Percentiles rank a stretch among this genome's conserved stretches.
Evolutionary conservation across 2,888 invertebrate species (phyloP).

Genomic region (Harpalus rubripes): DNA sequence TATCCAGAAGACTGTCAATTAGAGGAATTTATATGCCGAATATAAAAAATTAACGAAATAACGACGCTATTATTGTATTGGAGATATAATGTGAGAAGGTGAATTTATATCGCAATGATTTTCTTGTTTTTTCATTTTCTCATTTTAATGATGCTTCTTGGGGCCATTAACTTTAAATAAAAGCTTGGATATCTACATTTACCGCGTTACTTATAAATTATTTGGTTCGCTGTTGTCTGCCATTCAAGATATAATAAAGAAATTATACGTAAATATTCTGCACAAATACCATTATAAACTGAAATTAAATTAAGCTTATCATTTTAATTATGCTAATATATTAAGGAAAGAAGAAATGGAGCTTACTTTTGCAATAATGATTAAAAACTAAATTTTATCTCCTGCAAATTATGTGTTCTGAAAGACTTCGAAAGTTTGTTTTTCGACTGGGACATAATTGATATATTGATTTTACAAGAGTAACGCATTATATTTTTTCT

Average conservation of each 20-base stretch:
- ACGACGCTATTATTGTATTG: slow-evolving; percentile 4
- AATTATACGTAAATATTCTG: background rate
- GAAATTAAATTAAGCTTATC: background rate
- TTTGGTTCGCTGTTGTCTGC: background rate
- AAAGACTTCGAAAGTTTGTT: no score
- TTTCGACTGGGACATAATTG: no score
- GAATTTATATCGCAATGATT: slow-evolving; percentile 28
- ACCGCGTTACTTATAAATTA: background rate
- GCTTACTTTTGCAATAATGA: no score
- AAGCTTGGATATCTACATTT: background rate
- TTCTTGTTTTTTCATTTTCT: slow-evolving; percentile 39
- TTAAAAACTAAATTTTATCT: no score
- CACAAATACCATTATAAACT: background rate
- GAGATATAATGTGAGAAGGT: slow-evolving; percentile 9
- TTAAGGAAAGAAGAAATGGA: background rate
- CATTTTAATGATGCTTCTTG: slow-evolving; percentile 27
- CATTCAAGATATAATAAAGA: background rate
- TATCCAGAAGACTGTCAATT: background rate
- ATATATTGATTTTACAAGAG: no score
- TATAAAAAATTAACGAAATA: background rate
- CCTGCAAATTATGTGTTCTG: no score
- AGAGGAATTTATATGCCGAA: background rate
- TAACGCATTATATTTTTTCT: no score
- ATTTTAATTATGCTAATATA: background rate
- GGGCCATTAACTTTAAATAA: background rate